These are phyloP conservation scores for Coremacera marginata DNA, from an alignment of 2,888 invertebrate species.

Conservation along the genomic window DNA sequence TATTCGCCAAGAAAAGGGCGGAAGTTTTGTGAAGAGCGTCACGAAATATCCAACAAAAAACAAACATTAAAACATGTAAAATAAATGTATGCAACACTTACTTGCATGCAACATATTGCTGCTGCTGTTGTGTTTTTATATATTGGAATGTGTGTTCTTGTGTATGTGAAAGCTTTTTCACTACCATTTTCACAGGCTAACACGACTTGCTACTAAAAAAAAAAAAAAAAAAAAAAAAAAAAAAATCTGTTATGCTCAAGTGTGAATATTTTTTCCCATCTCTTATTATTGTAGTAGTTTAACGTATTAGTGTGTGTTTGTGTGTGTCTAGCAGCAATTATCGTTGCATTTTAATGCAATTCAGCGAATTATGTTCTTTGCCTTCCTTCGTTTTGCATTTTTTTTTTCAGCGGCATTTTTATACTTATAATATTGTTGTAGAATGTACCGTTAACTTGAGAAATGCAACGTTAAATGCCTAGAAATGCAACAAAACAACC, in stretches of 20 bases:
- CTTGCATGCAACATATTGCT: too few relatives aligned
- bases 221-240: neutral
- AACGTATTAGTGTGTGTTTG: neutral
- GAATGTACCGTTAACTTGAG: neutral
- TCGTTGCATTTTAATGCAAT: constrained; percentile 22
- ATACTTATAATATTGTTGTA: neutral
- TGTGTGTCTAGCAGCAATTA: neutral
- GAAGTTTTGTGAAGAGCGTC: neutral
- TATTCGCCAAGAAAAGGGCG: constrained; percentile 8
- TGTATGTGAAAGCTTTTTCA: too few relatives aligned
- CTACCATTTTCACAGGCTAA: too few relatives aligned
- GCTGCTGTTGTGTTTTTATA: too few relatives aligned
- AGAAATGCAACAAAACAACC: too few relatives aligned
- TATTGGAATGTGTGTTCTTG: too few relatives aligned
- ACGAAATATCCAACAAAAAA: neutral
- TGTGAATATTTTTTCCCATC: neutral
- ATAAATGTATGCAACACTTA: neutral
- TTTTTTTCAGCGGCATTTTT: neutral
- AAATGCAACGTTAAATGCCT: too few relatives aligned
- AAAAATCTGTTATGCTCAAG: neutral
- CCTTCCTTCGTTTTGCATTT: neutral
- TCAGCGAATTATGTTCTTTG: constrained; percentile 6
- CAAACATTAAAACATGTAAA: neutral
- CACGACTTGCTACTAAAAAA: too few relatives aligned
- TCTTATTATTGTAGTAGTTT: neutral